Conservation (phyloP, 1,140 invertebrate genomes). For the Drosophila funebris region DNA sequence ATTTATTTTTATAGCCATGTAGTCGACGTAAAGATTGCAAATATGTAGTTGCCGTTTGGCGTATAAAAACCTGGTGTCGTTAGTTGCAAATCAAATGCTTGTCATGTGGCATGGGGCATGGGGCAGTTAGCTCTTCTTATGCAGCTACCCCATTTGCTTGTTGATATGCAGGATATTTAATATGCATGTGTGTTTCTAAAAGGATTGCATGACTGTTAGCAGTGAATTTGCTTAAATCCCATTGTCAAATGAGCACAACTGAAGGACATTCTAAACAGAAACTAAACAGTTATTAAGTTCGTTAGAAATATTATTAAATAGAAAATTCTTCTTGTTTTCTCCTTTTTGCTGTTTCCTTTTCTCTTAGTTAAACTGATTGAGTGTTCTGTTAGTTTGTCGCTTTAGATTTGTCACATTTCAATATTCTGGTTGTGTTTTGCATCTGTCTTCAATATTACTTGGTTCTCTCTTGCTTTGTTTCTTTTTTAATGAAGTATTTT, state of each 20-base stretch:
- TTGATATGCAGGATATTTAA: not conserved
- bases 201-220: slow-evolving; percentile 33
- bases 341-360: too few species aligned
- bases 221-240: slow-evolving; percentile 19
- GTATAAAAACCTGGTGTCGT: slow-evolving; percentile 33
- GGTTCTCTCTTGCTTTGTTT: too few species aligned
- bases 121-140: not conserved
- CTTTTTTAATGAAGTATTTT: too few species aligned
- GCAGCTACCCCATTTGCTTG: slow-evolving; percentile 5
- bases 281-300: too few species aligned
- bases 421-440: too few species aligned
- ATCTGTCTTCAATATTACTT: too few species aligned
- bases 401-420: too few species aligned
- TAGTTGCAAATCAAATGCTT: slow-evolving; percentile 56
- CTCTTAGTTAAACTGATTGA: too few species aligned
- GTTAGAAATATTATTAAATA: too few species aligned
- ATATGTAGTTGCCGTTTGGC: slow-evolving; percentile 62
- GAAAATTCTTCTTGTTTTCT: too few species aligned
- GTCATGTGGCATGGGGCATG: slow-evolving; percentile 10
- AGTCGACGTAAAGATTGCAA: slow-evolving; percentile 75
- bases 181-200: not conserved
- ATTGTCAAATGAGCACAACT: not conserved
- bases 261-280: not conserved
- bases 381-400: too few species aligned
- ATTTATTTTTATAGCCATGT: slow-evolving; percentile 79